Percentiles rank a stretch among this genome's conserved stretches.
phyloP scores from a whole-genome alignment of 2,888 invertebrate genomes.

The Liodrosophila aerea region DNA sequence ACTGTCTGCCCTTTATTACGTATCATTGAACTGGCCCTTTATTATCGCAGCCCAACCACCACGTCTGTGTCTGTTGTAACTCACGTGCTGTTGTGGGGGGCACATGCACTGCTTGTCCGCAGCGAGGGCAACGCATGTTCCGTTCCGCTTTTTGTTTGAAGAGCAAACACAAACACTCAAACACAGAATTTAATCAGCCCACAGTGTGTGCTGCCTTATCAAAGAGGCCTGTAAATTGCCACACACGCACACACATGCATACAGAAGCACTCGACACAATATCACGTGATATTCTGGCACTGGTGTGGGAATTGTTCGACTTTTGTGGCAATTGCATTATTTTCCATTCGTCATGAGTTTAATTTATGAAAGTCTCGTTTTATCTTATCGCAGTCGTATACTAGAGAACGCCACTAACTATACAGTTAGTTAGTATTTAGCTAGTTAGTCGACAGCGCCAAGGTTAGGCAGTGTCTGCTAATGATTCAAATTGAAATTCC shows the following conservation, averaged over 20 bases:
- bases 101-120: too few relatives aligned
- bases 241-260: slow-evolving; percentile 26
- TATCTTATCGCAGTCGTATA: not conserved
- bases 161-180: slow-evolving; percentile 56
- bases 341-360: slow-evolving; percentile 31
- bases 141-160: slow-evolving; percentile 45
- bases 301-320: slow-evolving; percentile 11
- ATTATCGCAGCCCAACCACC: not conserved
- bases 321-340: slow-evolving; percentile 4
- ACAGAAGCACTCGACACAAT: slow-evolving; percentile 10
- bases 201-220: slow-evolving; percentile 57
- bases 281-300: slow-evolving; percentile 55
- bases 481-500: not conserved
- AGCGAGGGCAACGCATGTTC: slow-evolving; percentile 7
- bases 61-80: not conserved
- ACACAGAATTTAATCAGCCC: slow-evolving; percentile 61
- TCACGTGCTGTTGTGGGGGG: slow-evolving; percentile 16
- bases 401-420: not conserved
- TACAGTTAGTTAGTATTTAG: not conserved
- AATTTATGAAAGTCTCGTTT: not conserved
- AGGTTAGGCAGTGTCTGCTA: slow-evolving; percentile 1
- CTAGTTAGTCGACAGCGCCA: not conserved
- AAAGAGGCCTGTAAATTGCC: slow-evolving; percentile 48
- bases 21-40: slow-evolving; percentile 34
- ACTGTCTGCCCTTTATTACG: too few relatives aligned